These are phyloP conservation scores for Laupala kohalensis DNA, from an alignment of 1,140 invertebrate species.

Conservation along the genomic window DNA sequence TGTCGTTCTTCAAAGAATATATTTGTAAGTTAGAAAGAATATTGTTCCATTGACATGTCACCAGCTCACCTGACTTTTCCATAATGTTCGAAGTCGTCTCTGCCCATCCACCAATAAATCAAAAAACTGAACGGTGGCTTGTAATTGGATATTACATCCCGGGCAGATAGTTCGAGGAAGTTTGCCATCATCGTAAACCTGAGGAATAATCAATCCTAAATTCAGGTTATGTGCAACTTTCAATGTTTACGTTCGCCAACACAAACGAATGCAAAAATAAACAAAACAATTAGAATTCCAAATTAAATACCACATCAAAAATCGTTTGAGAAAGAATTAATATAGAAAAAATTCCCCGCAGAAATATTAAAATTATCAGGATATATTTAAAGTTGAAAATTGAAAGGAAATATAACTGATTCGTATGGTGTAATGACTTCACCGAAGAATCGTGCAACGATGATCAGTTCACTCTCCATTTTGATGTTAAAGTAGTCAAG, in stretches of 20 bases:
- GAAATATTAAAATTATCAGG: neutral
- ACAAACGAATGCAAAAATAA: neutral
- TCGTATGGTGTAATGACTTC: constrained; percentile 29
- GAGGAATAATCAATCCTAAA: constrained; percentile 17
- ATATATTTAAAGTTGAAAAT: constrained; percentile 4
- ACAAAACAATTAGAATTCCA: neutral
- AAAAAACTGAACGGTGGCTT: constrained; percentile 55
- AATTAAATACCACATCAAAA: neutral
- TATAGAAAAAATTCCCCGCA: neutral
- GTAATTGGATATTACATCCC: constrained; percentile 56
- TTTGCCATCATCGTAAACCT: constrained; percentile 53
- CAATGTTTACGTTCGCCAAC: neutral
- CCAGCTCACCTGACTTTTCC: constrained; percentile 30
- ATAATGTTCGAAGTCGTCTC: constrained; percentile 37
- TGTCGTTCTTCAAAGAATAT: no score
- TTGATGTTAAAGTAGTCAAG: constrained; percentile 39
- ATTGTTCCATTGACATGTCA: no score
- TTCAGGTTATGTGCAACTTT: neutral
- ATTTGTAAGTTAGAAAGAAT: no score
- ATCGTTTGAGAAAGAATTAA: neutral
- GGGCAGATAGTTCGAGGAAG: constrained; percentile 55
- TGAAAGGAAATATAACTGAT: constrained; percentile 1
- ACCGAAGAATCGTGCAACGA: constrained; percentile 20
- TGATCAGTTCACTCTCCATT: constrained; percentile 27
- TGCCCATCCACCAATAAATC: constrained; percentile 54